A percentile compares a stretch with the other conserved stretches of the same genome.
These are phyloP conservation scores for Drosophila kuntzei DNA, from an alignment of 2,888 invertebrate genomes.

Conservation along the genomic window DNA sequence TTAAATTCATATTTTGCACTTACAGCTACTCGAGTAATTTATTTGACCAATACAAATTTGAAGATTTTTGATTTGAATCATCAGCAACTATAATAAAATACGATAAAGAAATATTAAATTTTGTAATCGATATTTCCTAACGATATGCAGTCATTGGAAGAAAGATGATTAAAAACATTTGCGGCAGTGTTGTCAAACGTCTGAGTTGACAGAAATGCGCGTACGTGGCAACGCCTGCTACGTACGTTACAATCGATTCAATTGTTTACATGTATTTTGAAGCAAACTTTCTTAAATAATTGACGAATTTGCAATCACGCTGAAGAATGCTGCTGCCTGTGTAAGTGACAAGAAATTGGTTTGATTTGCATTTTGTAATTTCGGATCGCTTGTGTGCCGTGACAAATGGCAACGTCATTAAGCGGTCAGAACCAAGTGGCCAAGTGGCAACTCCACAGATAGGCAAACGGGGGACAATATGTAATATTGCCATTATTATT, in stretches of 20 bases:
- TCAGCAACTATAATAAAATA: too few relatives aligned
- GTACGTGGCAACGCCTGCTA: constrained; percentile 48
- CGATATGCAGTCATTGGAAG: not conserved
- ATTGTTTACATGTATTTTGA: not conserved
- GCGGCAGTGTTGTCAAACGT: constrained; percentile 3
- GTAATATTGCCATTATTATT: constrained; percentile 56
- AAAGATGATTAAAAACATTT: not conserved
- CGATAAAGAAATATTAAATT: too few relatives aligned
- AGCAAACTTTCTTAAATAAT: not conserved
- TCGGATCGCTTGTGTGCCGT: not conserved
- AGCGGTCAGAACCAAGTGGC: constrained; percentile 31
- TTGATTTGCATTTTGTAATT: not conserved
- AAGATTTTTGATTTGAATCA: too few relatives aligned
- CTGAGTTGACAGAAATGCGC: not conserved
- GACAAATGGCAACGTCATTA: constrained; percentile 42
- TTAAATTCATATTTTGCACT: too few relatives aligned
- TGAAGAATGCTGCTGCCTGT: not conserved
- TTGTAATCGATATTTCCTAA: not conserved
- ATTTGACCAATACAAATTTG: too few relatives aligned
- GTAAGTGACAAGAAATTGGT: constrained; percentile 8
- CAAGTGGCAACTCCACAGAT: constrained; percentile 44
- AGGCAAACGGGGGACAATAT: constrained; percentile 49
- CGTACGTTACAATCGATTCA: constrained; percentile 33
- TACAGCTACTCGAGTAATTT: too few relatives aligned
- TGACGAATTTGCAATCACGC: not conserved